Evolutionary conservation across 92 coral and sea anemone genomes (phyloP), one percentile per base, ranked within the genome.

Genomic region (Muricea muricata): DNA sequence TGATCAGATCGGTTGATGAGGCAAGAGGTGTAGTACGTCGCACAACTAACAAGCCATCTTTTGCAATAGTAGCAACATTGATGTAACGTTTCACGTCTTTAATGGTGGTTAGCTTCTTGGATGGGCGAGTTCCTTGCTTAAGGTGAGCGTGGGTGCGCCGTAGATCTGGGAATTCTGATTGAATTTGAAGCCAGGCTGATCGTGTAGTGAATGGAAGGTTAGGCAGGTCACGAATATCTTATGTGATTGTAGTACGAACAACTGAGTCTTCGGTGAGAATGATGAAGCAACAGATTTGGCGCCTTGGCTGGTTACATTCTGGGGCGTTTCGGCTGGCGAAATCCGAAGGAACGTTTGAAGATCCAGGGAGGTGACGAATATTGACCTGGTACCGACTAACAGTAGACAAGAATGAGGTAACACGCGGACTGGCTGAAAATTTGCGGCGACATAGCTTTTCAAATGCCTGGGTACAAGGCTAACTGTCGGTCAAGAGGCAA

Each of bases 401-500:
- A 24, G 26, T 8, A 21, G 63, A 31, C 39, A 47, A n/a, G 39
- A 76, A 41, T 20, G 82, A 14, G 3, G 63, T 73, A 10, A 74
- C 80, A 7, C 80, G 33, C 6, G 80, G 65, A 23, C 80, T 74
- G 21, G 80, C 29, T 9, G 58, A 74, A 46, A 74, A 74, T 34
- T 41, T 17, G 21, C 58, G 63, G 30, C 80, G 80, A 17, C 80
- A 74, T 28, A 42, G 28, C 11, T 41, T 74, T 28, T 41, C 61
- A 52, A 71, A 24, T 1, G 3, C 78, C 78, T 71, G 57, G 8
- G 39, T 26, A 40, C 78, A 28, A 31, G 56, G 48, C 24, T 71
- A 34, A 41, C 78, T 71, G 52, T 71, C 78, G 10, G 78, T 71
- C 7, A 73, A 29, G 13, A 73, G 31, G 26, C 56, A 73, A 2